These are phyloP conservation scores for Ormia ochracea DNA, from an alignment of 2,888 invertebrate species.

Conservation along the genomic window DNA sequence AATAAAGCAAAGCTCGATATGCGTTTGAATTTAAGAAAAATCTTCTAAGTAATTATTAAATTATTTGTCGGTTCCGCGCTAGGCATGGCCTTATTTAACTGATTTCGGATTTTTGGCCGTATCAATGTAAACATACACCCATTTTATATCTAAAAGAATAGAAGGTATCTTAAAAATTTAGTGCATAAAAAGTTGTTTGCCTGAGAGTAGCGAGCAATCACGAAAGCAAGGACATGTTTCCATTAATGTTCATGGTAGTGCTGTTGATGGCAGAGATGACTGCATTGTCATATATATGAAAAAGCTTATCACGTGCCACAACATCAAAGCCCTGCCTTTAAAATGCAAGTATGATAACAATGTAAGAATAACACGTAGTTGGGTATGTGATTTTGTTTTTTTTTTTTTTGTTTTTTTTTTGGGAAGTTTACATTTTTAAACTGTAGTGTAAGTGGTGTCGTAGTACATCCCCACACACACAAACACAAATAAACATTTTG, in stretches of 20 bases:
- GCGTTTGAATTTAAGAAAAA: too few relatives aligned
- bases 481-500: not conserved
- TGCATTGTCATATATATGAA: constrained; percentile 70
- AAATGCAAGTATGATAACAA: constrained; percentile 66
- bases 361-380: constrained; percentile 65
- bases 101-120: too few relatives aligned
- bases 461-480: not conserved
- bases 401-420: too few relatives aligned
- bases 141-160: too few relatives aligned
- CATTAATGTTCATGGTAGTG: constrained; percentile 6
- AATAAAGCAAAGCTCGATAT: too few relatives aligned
- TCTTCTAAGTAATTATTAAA: too few relatives aligned
- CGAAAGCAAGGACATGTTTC: not conserved
- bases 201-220: not conserved
- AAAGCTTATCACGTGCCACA: constrained; percentile 68
- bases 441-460: constrained; percentile 49
- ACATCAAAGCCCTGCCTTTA: constrained; percentile 66
- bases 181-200: not conserved
- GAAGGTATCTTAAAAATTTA: not conserved
- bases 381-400: constrained; percentile 64
- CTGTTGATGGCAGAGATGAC: constrained; percentile 23
- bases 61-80: too few relatives aligned
- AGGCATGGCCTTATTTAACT: too few relatives aligned
- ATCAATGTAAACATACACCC: too few relatives aligned
- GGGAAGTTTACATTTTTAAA: constrained; percentile 61